Percentiles rank a stretch among this genome's conserved stretches.
Evolutionary conservation across 2,888 invertebrate genomes (phyloP).

Genomic region (Osmoderma eremita): DNA sequence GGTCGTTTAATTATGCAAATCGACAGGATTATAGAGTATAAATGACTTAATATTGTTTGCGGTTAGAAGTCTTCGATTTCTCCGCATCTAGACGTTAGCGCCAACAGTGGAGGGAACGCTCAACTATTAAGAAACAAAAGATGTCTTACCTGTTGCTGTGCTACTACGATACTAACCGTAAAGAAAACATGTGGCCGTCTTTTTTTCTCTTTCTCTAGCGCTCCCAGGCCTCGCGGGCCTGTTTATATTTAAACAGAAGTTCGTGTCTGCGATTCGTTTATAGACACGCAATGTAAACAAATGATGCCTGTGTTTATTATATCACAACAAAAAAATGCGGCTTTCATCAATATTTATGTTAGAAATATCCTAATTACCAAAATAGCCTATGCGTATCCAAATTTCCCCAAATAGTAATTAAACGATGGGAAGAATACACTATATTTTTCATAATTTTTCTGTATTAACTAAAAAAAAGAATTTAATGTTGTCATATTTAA

Average conservation of each 20-base stretch:
- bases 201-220: conserved; percentile 14
- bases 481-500: not conserved
- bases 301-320: conserved; percentile 23
- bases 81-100: conserved; percentile 55
- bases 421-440: too few relatives aligned
- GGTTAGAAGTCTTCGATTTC: conserved; percentile 3
- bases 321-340: conserved; percentile 21
- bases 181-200: conserved; percentile 47
- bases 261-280: conserved; percentile 27
- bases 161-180: conserved; percentile 49
- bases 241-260: conserved; percentile 26
- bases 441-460: not conserved
- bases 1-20: conserved; percentile 14
- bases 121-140: conserved; percentile 56
- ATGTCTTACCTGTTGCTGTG: conserved; percentile 58
- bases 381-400: not conserved
- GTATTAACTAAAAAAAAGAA: not conserved
- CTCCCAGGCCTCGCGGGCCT: conserved; percentile 28
- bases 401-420: too few relatives aligned
- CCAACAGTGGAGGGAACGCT: conserved; percentile 59
- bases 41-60: conserved; percentile 7
- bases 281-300: conserved; percentile 23
- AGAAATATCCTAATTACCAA: conserved; percentile 18
- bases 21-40: not conserved
- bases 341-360: conserved; percentile 30